These are phyloP conservation scores for Neocloeon triangulifer DNA, from an alignment of 1,140 invertebrate genomes.

Conservation along the genomic window DNA sequence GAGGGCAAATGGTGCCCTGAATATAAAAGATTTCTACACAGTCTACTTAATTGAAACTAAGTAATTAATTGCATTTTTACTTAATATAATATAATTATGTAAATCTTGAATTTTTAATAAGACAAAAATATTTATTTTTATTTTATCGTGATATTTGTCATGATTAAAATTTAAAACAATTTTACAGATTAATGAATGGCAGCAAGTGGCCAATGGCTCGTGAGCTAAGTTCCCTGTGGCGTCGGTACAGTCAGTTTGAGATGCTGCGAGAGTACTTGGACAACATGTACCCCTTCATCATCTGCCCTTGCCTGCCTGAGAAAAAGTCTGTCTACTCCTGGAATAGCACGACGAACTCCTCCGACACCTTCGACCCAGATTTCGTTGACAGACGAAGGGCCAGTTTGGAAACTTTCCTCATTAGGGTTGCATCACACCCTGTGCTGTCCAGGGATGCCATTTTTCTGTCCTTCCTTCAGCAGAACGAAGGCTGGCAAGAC, in stretches of 20 bases:
- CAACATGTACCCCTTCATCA: slow-evolving; percentile 49
- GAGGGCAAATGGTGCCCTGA: slow-evolving; percentile 48
- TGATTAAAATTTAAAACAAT: background rate
- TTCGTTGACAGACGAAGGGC: slow-evolving; percentile 59
- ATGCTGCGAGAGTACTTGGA: slow-evolving; percentile 51
- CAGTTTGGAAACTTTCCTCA: slow-evolving; percentile 58
- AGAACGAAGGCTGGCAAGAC: slow-evolving; percentile 53
- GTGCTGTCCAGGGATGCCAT: slow-evolving; percentile 48
- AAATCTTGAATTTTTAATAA: too few relatives aligned
- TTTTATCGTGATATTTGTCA: background rate
- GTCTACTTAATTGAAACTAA: slow-evolving; percentile 67
- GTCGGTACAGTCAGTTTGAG: slow-evolving; percentile 68
- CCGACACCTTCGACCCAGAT: slow-evolving; percentile 65
- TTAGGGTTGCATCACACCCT: slow-evolving; percentile 50
- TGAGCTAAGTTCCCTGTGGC: slow-evolving; percentile 45
- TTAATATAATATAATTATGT: too few relatives aligned
- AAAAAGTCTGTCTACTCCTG: slow-evolving; percentile 61
- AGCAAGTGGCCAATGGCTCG: slow-evolving; percentile 34
- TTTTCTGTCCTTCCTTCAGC: slow-evolving; percentile 49
- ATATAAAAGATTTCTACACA: slow-evolving; percentile 60
- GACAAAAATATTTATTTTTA: slow-evolving; percentile 6
- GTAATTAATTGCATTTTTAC: slow-evolving; percentile 31
- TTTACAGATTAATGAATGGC: slow-evolving; percentile 27
- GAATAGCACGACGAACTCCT: slow-evolving; percentile 49
- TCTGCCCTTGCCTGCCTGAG: slow-evolving; percentile 59